phyloP scores from a whole-genome alignment of 2,888 invertebrate species.

The Andrena hattorfiana region DNA sequence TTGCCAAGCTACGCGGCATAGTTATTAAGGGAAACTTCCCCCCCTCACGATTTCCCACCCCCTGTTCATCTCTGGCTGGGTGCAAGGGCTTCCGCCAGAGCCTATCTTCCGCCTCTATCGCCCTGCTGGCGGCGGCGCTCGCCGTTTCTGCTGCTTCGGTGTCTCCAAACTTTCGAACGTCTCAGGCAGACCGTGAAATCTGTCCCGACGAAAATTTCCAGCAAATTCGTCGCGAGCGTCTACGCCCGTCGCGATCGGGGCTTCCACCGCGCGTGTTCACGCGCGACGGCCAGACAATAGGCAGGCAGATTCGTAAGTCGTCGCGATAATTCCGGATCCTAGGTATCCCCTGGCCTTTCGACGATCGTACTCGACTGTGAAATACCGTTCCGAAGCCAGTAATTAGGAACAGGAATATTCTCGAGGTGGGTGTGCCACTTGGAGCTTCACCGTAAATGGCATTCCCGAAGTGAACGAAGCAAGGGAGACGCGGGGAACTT shows the following conservation, averaged over 20 bases:
- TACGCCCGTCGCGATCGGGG: slow-evolving; percentile 58
- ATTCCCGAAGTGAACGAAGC: no score
- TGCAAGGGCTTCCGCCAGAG: slow-evolving; percentile 42
- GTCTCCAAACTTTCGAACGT: slow-evolving; percentile 81
- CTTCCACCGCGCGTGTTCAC: slow-evolving; percentile 26
- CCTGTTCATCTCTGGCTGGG: slow-evolving; percentile 34
- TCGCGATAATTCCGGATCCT: slow-evolving; percentile 37
- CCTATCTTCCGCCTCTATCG: slow-evolving; percentile 48
- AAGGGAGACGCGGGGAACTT: no score
- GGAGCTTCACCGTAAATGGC: no score
- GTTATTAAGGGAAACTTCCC: slow-evolving; percentile 81
- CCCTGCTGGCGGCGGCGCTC: slow-evolving; percentile 63
- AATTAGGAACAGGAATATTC: slow-evolving; percentile 2
- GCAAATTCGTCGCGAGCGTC: slow-evolving; percentile 67
- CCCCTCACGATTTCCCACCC: slow-evolving; percentile 64
- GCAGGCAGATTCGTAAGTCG: slow-evolving; percentile 51
- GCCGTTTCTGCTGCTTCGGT: slow-evolving; percentile 64
- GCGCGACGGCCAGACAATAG: slow-evolving; percentile 59
- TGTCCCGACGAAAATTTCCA: slow-evolving; percentile 76
- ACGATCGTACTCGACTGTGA: neutral
- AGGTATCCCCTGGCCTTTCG: neutral
- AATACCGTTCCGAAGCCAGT: neutral
- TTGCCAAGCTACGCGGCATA: slow-evolving; percentile 79
- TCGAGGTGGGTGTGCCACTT: no score
- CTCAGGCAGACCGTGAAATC: slow-evolving; percentile 82